These are phyloP conservation scores for Dendrolimus kikuchii DNA, from an alignment of 1,140 invertebrate species.

Conservation along the genomic window DNA sequence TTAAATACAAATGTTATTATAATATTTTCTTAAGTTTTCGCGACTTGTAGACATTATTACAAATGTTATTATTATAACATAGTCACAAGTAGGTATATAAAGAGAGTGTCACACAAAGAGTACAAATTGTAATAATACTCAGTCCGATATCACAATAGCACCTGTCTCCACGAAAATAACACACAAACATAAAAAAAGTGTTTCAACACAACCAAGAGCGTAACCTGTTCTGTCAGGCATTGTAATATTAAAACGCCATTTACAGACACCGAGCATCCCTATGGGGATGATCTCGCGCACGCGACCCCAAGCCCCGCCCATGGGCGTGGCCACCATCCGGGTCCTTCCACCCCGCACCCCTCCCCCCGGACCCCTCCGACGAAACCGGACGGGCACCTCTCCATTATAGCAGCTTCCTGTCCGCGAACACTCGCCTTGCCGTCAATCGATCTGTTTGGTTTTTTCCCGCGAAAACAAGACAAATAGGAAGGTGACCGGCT, in stretches of 20 bases:
- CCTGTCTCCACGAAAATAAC: neutral
- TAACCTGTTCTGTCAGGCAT: slow-evolving; percentile 2
- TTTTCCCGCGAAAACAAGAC: slow-evolving; percentile 41
- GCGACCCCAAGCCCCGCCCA: slow-evolving; percentile 41
- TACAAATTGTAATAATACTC: neutral
- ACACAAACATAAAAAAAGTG: neutral
- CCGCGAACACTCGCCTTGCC: slow-evolving; percentile 56
- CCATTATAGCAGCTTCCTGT: slow-evolving; percentile 67
- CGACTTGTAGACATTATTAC: no score
- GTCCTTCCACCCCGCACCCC: slow-evolving; percentile 23
- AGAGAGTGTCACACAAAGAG: no score
- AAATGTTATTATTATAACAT: no score
- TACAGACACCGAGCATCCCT: slow-evolving; percentile 3
- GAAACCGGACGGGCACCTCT: slow-evolving; percentile 55
- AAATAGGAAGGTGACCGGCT: slow-evolving; percentile 23
- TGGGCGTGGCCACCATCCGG: slow-evolving; percentile 32
- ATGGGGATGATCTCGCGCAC: slow-evolving; percentile 46
- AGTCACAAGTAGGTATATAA: no score
- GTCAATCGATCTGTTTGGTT: slow-evolving; percentile 67
- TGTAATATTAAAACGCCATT: slow-evolving; percentile 4
- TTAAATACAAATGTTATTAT: no score
- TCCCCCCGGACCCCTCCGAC: slow-evolving; percentile 32
- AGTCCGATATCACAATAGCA: neutral
- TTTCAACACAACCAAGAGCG: slow-evolving; percentile 7
- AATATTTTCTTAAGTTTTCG: no score